These are phyloP conservation scores for Aselliscus stoliczkanus DNA, from an alignment of 2,797 vertebrate species.

Conservation along the genomic window DNA sequence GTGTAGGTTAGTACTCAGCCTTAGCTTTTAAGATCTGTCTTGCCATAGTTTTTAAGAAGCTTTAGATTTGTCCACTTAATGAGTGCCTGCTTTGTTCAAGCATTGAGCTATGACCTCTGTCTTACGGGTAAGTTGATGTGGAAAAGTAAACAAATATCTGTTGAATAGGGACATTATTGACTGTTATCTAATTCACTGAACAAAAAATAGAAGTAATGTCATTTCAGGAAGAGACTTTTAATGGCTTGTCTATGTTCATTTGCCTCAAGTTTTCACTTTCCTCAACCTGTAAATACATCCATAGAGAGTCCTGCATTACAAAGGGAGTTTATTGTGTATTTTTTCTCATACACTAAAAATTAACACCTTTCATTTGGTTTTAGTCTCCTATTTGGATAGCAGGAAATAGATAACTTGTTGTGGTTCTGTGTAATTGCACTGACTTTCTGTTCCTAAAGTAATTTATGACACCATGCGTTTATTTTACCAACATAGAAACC, in stretches of 20 bases:
- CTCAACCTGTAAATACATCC: neutral
- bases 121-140: neutral
- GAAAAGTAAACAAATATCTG: constrained; percentile 1
- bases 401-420: neutral
- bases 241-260: neutral
- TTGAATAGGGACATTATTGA: neutral
- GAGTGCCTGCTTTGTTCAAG: constrained; percentile 1
- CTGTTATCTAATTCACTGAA: neutral
- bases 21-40: constrained; percentile 32
- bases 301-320: neutral
- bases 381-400: neutral
- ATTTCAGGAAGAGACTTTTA: neutral
- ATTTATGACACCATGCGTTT: neutral
- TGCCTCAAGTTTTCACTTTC: neutral
- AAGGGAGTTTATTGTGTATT: neutral
- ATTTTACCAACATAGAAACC: neutral
- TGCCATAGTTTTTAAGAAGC: constrained; percentile 33
- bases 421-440: neutral
- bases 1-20: neutral
- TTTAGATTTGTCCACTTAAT: constrained; percentile 8
- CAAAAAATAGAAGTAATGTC: neutral
- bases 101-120: neutral
- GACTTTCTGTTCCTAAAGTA: neutral
- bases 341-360: constrained; percentile 10
- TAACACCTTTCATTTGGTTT: neutral